Evolutionary conservation across 2,888 invertebrate species (phyloP).

Genomic region (Megastigmus dorsalis): DNA sequence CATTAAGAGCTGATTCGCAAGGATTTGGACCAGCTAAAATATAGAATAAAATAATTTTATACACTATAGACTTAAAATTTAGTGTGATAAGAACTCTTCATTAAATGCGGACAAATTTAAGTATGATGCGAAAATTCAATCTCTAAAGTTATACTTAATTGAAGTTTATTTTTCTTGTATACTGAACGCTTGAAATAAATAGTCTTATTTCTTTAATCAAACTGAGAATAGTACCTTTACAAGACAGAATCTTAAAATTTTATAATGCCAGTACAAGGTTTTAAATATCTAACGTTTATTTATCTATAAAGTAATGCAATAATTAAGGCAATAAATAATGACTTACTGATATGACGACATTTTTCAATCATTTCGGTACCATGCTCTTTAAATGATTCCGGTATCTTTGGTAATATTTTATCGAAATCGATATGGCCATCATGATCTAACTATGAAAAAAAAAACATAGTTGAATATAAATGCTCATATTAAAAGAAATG

Average conservation of each 20-base stretch:
- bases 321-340: neutral
- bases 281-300: no score
- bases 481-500: neutral
- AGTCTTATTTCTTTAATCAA: no score
- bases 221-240: no score
- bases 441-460: conserved; percentile 32
- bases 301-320: no score
- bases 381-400: conserved; percentile 43
- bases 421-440: conserved; percentile 48
- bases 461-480: neutral
- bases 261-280: no score
- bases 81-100: no score
- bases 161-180: no score
- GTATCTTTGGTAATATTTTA: conserved; percentile 5
- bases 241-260: no score
- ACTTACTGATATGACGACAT: conserved; percentile 44
- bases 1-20: conserved; percentile 63
- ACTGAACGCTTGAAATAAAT: no score
- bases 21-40: conserved; percentile 63
- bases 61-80: neutral
- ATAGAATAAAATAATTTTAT: neutral
- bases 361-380: conserved; percentile 44
- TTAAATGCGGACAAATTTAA: no score
- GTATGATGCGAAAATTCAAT: no score
- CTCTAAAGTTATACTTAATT: no score